Conservation (phyloP, 2,888 invertebrate species). For the Drosophila subquinaria region DNA sequence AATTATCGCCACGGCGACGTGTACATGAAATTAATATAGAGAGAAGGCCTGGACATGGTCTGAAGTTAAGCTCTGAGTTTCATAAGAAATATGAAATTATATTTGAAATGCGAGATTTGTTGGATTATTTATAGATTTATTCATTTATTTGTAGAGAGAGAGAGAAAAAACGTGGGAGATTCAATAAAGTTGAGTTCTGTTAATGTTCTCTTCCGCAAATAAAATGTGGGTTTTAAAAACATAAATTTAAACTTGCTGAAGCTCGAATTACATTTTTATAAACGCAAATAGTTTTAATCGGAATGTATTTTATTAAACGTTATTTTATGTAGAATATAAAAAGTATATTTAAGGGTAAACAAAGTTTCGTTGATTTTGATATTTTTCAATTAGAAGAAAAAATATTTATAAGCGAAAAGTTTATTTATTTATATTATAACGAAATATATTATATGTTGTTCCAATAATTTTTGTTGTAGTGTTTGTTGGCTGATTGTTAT, state of each 20-base stretch:
- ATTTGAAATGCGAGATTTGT: neutral
- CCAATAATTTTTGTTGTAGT: neutral
- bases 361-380: too few relatives aligned
- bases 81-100: neutral
- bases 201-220: neutral
- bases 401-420: too few relatives aligned
- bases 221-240: neutral
- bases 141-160: neutral
- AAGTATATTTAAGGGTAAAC: too few relatives aligned
- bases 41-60: neutral
- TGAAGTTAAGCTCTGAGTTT: conserved; percentile 25
- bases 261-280: too few relatives aligned
- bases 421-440: too few relatives aligned
- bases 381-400: too few relatives aligned
- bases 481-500: conserved; percentile 19
- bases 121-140: neutral
- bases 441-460: too few relatives aligned
- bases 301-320: too few relatives aligned
- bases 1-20: conserved; percentile 40
- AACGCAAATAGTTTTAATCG: too few relatives aligned
- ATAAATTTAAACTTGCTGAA: neutral
- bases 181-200: neutral
- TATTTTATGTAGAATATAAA: too few relatives aligned
- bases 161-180: neutral
- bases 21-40: conserved; percentile 38